Conservation (phyloP, 1,140 invertebrate genomes). For the Pachypeltis micranthus region DNA sequence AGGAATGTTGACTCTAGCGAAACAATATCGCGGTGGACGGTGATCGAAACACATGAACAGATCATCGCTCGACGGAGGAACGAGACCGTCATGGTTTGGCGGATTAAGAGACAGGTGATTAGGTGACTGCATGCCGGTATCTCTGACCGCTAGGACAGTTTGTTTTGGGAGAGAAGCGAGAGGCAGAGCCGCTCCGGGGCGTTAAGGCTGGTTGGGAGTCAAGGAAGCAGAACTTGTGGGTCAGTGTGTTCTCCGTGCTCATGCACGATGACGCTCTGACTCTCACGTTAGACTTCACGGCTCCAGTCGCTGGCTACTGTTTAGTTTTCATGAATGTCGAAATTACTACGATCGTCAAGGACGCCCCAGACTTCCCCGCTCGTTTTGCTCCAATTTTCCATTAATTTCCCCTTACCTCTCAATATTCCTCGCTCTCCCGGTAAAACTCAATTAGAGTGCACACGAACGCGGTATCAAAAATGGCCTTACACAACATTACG, state of each 20-base stretch:
- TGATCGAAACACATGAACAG: neutral
- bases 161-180: neutral
- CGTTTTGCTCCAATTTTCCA: too few relatives aligned
- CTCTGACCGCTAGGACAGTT: too few relatives aligned
- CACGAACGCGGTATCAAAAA: too few relatives aligned
- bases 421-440: too few relatives aligned
- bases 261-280: conserved; percentile 11
- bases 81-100: neutral
- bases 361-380: too few relatives aligned
- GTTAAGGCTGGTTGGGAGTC: conserved; percentile 13
- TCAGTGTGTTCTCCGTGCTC: conserved; percentile 15
- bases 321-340: too few relatives aligned
- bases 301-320: too few relatives aligned
- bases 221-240: conserved; percentile 16
- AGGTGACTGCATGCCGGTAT: conserved; percentile 9
- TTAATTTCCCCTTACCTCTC: too few relatives aligned
- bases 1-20: neutral
- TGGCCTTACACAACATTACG: too few relatives aligned
- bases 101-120: conserved; percentile 4
- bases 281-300: too few relatives aligned
- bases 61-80: neutral
- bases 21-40: neutral
- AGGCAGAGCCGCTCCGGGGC: neutral
- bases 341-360: too few relatives aligned
- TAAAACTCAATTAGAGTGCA: too few relatives aligned